Base-by-base conservation (phyloP, 1,140 invertebrate species). In the Pogonomyrmex californicus region DNA sequence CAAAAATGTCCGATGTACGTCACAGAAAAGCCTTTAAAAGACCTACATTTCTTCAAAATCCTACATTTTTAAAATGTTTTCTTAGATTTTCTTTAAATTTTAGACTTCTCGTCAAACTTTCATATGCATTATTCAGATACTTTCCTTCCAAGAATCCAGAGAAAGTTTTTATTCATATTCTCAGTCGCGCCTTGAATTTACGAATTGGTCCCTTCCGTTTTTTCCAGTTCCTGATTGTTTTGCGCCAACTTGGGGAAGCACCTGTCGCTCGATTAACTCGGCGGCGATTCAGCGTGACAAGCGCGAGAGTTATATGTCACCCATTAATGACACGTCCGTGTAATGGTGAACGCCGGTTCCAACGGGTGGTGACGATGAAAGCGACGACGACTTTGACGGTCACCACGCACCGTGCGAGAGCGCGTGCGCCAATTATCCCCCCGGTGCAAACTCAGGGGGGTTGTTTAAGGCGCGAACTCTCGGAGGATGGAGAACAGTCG, bases 391-490 rank as follows among this genome's bases (percentile, higher is more conserved):
- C 54, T 36, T 3, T 47, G n/a, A 49, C 71, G 7, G 47, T 23
- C 47, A 44, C 56, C 36, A 79, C 77, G 47, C 62, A 79, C 1
- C n/a, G 23, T 10, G 23, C 1, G 14, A 86, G 56, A 30, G 85
- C 88, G 88, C 88, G 41, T 90, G 88, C 88, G 88, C 88, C 23
- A 23, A n/a, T 82, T 78, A 47, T 60, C 14, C 36, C 76, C 33
- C 68, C 56, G 88, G 85, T 86, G 58, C 56, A 70, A 65, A 79
- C 47, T 68, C 23, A 73, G 75, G 76, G 85, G 81, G 88, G 86
- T 88, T 89, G 88, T 91, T 90, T 87, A 71, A 91, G 75, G 90
- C 90, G 92, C 92, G 92, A 92, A 90, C 91, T 91, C 87, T 36
- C 68, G 44, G n/a, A 56, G 62, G 87, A 79, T 30, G 33, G 60